Conservation (phyloP, 2,113 vertebrate genomes). For the Carettochelys insculpta region DNA sequence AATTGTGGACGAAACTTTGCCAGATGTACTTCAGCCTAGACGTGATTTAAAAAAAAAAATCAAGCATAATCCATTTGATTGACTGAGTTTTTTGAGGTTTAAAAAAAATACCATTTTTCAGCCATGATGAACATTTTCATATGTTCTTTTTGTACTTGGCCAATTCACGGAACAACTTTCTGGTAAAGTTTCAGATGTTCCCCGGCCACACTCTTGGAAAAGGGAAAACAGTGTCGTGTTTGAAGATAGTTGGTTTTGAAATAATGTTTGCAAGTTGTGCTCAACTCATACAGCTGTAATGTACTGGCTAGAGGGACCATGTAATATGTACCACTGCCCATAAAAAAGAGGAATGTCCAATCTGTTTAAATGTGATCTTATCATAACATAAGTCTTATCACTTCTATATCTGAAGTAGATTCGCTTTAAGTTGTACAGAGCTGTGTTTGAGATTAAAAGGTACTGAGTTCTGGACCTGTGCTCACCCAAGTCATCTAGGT, state of each 20-base stretch:
- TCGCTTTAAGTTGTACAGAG: conserved; percentile 13
- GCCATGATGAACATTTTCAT: background rate
- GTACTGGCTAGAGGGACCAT: conserved; percentile 29
- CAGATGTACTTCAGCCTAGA: background rate
- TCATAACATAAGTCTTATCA: background rate
- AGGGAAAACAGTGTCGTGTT: conserved; percentile 11
- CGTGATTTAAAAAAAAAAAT: background rate
- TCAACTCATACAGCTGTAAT: conserved; percentile 48
- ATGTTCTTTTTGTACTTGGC: background rate
- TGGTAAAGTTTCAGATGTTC: background rate
- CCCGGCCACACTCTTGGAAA: background rate
- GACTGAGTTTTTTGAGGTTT: background rate
- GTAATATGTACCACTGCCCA: background rate
- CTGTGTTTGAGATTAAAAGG: conserved; percentile 24
- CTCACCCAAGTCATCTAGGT: background rate
- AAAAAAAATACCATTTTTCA: background rate
- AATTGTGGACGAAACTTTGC: background rate
- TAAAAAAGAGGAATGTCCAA: conserved; percentile 8
- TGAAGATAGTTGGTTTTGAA: conserved; percentile 19
- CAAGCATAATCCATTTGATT: background rate
- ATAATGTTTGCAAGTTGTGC: conserved; percentile 28
- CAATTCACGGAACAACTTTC: conserved; percentile 2
- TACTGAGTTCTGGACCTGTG: conserved; percentile 10
- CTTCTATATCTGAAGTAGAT: background rate
- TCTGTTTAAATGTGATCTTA: conserved; percentile 32